These are phyloP conservation scores for Cnemophilus loriae DNA, from an alignment of 2,113 vertebrate genomes.

Conservation along the genomic window DNA sequence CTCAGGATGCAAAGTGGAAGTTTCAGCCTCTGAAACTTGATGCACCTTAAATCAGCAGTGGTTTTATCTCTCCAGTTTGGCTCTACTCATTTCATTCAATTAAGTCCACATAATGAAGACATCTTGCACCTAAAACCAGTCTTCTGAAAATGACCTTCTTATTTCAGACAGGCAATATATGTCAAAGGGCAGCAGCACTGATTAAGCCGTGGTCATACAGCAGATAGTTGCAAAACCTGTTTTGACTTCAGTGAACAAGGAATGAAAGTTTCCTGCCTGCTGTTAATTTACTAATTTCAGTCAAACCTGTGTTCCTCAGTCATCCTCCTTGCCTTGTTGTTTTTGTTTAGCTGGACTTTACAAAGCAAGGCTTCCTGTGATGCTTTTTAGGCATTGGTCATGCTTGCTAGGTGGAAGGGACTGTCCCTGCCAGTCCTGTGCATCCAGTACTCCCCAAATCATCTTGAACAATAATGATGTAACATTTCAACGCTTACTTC, in stretches of 20 bases:
- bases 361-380: background rate
- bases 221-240: background rate
- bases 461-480: background rate
- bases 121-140: background rate
- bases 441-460: background rate
- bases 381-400: background rate
- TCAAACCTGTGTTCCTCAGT: background rate
- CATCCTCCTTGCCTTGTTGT: background rate
- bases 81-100: background rate
- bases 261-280: background rate
- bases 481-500: background rate
- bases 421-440: background rate
- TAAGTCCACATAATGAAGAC: background rate
- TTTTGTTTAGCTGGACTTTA: background rate
- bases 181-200: background rate
- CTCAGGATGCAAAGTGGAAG: background rate
- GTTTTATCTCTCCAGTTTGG: background rate
- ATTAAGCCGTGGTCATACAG: background rate
- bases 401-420: background rate
- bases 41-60: background rate
- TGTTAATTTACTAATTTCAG: background rate
- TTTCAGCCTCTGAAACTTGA: background rate
- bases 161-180: background rate
- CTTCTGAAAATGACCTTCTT: background rate
- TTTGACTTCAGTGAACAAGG: background rate